A percentile compares a stretch with the other conserved stretches of the same genome.
These are phyloP conservation scores for Lasioglossum pauxillum DNA, from an alignment of 2,888 invertebrate species.

Conservation along the genomic window DNA sequence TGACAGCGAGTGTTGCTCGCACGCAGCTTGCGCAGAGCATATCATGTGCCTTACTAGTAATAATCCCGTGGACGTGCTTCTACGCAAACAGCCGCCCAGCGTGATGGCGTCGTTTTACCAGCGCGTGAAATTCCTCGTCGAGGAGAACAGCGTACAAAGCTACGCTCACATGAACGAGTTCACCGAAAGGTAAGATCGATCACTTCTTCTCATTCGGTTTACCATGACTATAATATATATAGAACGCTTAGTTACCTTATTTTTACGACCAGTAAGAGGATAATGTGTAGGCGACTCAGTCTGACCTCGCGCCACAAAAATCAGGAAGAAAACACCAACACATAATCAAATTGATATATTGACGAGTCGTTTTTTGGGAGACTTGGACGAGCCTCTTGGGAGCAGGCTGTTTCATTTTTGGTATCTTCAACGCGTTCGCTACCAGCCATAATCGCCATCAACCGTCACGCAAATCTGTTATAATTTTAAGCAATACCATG, in stretches of 20 bases:
- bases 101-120: slow-evolving; percentile 99
- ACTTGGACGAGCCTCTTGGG: not conserved
- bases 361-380: not conserved
- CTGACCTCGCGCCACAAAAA: slow-evolving; percentile 25
- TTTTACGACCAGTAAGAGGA: slow-evolving; percentile 65
- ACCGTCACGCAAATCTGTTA: not conserved
- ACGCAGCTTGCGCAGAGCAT: slow-evolving; percentile 93
- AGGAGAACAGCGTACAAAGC: slow-evolving; percentile 99
- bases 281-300: slow-evolving; percentile 57
- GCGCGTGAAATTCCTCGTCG: slow-evolving; percentile 98
- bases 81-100: slow-evolving; percentile 97
- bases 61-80: slow-evolving; percentile 97
- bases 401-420: not conserved
- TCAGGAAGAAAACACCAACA: not conserved
- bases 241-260: slow-evolving; percentile 69
- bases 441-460: too few species aligned
- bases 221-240: slow-evolving; percentile 43
- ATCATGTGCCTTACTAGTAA: slow-evolving; percentile 98
- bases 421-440: not conserved
- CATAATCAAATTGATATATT: not conserved
- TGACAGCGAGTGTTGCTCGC: slow-evolving; percentile 98
- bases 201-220: slow-evolving; percentile 61
- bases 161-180: slow-evolving; percentile 99
- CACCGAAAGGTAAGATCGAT: slow-evolving; percentile 96
- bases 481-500: not conserved